phyloP scores from a whole-genome alignment of 1,140 invertebrate genomes.

The Metaphire vulgaris region DNA sequence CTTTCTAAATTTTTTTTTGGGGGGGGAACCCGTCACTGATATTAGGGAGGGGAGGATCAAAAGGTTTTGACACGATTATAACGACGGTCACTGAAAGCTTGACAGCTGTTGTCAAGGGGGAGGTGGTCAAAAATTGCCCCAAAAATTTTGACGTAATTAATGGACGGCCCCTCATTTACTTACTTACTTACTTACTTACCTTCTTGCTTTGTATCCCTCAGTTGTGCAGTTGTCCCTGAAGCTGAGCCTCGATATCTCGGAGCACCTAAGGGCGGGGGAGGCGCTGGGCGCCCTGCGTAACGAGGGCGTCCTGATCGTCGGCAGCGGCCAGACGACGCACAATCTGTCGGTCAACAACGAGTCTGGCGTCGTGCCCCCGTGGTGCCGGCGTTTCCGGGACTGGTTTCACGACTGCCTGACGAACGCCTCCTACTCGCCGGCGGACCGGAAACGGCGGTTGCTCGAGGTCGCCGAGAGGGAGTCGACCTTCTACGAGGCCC shows the following conservation, averaged over 20 bases:
- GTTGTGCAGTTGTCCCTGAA: neutral
- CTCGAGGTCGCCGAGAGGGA: neutral
- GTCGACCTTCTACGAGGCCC: neutral
- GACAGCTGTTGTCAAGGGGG: no score
- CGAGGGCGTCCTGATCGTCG: neutral
- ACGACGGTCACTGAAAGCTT: no score
- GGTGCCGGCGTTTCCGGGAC: neutral
- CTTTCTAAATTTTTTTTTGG: no score
- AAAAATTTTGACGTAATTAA: no score
- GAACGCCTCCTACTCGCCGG: neutral
- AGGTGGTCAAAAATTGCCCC: no score
- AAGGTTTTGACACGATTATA: no score
- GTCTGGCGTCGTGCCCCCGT: neutral
- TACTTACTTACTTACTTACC: no score
- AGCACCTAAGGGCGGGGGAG: neutral
- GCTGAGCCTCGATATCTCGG: neutral
- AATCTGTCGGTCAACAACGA: neutral
- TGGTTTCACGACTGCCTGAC: neutral
- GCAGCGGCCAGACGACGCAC: neutral
- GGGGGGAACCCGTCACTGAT: no score
- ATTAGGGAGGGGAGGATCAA: no score
- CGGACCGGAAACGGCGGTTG: neutral
- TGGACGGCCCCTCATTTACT: no score
- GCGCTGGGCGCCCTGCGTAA: neutral
- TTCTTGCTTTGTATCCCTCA: neutral